These are phyloP conservation scores for Lutraria rhynchaena DNA, from an alignment of 1,140 invertebrate genomes.

Conservation along the genomic window DNA sequence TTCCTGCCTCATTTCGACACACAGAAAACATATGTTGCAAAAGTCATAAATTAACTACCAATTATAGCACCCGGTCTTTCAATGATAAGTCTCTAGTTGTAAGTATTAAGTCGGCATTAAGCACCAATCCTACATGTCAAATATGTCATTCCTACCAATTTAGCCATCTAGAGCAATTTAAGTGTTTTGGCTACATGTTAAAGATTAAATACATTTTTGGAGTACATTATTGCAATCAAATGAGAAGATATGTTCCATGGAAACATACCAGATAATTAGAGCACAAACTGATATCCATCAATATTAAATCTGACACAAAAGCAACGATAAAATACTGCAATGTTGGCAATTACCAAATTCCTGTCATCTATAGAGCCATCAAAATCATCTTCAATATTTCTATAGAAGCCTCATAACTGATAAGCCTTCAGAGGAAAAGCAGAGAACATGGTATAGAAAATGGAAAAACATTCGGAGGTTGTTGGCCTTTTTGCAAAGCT, in stretches of 20 bases:
- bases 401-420: conserved; percentile 55
- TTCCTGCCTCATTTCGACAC: conserved; percentile 45
- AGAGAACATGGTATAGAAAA: too few relatives aligned
- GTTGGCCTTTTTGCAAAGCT: too few relatives aligned
- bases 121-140: not conserved
- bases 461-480: too few relatives aligned
- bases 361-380: conserved; percentile 41
- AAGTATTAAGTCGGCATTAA: too few relatives aligned
- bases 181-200: not conserved
- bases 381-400: conserved; percentile 46
- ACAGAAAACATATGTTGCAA: conserved; percentile 59
- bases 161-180: not conserved
- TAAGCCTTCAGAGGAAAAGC: conserved; percentile 39
- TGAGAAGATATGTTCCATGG: not conserved
- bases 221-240: conserved; percentile 25
- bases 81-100: too few relatives aligned
- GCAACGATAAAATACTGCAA: conserved; percentile 42
- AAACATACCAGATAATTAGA: conserved; percentile 34
- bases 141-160: not conserved
- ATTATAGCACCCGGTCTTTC: conserved; percentile 18
- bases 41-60: conserved; percentile 53
- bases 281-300: conserved; percentile 36
- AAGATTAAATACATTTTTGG: conserved; percentile 28
- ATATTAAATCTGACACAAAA: conserved; percentile 48
- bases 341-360: conserved; percentile 52